Evolutionary conservation across 2,113 vertebrate genomes (phyloP).

Genomic region (Lethenteron reissneri): DNA sequence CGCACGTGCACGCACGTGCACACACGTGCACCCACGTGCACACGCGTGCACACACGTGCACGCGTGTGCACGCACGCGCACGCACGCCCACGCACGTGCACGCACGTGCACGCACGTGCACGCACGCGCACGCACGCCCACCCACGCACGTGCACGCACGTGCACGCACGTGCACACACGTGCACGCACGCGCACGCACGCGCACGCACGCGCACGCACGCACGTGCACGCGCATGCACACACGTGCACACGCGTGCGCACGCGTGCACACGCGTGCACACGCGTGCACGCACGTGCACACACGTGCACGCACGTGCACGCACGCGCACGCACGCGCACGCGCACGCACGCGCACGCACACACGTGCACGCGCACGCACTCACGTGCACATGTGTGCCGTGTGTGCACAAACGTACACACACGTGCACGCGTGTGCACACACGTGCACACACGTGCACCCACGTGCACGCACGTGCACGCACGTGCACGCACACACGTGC

Average conservation of each 20-base stretch:
- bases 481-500: no score
- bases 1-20: background rate
- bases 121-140: background rate
- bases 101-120: background rate
- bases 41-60: background rate
- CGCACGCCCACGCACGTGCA: background rate
- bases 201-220: no score
- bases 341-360: background rate
- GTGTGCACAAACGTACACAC: no score
- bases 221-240: no score
- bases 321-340: background rate
- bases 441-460: no score
- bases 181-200: no score
- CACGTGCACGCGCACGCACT: background rate
- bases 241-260: no score
- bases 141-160: background rate
- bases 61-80: background rate
- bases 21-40: background rate
- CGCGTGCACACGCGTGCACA: no score
- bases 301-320: background rate
- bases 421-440: no score
- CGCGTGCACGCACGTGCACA: no score
- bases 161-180: background rate
- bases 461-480: no score
- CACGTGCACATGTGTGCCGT: no score